Conservation (phyloP, 37 sponge, comb jelly and placozoan species). For the Dysidea cf. avara region DNA sequence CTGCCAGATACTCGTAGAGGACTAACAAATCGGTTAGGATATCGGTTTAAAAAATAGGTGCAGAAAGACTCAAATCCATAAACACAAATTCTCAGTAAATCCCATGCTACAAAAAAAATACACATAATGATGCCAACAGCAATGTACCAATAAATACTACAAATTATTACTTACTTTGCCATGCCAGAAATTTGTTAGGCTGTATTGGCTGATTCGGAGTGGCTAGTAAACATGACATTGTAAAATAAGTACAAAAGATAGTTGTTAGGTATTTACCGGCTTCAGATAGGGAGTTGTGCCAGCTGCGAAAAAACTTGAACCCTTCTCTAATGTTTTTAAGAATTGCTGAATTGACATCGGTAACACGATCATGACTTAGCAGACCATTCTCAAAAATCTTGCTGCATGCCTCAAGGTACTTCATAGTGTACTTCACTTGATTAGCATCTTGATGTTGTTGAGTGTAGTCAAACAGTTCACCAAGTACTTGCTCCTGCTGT, state of each 20-base stretch:
- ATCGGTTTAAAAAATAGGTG: too few species aligned
- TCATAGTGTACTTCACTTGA: background rate
- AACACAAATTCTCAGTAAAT: too few species aligned
- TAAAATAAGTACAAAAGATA: background rate
- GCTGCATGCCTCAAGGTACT: conserved; percentile 35
- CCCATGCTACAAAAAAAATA: too few species aligned
- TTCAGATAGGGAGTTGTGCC: background rate
- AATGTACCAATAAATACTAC: too few species aligned
- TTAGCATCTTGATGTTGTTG: conserved; percentile 1
- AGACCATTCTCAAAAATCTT: conserved; percentile 36
- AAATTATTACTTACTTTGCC: conserved; percentile 52
- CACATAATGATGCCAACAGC: too few species aligned
- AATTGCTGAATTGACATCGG: background rate
- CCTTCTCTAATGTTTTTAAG: conserved; percentile 23
- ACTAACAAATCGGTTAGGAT: too few species aligned
- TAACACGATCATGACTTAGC: conserved; percentile 6
- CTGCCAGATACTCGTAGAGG: too few species aligned
- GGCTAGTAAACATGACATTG: background rate
- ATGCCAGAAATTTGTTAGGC: conserved; percentile 22
- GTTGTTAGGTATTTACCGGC: conserved; percentile 6
- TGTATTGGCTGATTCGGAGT: background rate
- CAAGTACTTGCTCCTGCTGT: conserved; percentile 36
- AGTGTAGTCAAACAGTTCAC: conserved; percentile 19
- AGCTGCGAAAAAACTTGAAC: conserved; percentile 10
- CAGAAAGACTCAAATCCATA: too few species aligned